Percentiles rank a stretch among this genome's conserved stretches.
phyloP scores from a whole-genome alignment of 2,113 vertebrate species.

The Siniperca chuatsi region DNA sequence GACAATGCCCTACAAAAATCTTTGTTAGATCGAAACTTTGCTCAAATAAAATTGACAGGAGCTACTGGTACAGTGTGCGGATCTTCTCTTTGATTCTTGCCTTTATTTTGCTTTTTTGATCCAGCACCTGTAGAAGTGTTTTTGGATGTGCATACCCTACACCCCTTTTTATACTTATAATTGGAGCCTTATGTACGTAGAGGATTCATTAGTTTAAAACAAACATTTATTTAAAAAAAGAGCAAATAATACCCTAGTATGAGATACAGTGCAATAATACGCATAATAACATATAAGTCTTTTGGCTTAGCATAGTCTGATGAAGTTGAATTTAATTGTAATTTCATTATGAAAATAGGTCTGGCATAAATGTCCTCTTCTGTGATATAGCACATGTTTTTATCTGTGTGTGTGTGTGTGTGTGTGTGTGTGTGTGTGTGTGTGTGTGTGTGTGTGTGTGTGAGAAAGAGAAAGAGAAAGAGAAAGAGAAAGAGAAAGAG shows the following conservation, averaged over 20 bases:
- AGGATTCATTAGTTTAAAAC: background rate
- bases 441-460: background rate
- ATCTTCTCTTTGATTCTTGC: too few species aligned
- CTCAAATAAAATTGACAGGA: too few species aligned
- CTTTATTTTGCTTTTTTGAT: too few species aligned
- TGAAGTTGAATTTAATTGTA: background rate
- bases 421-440: background rate
- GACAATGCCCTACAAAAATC: background rate
- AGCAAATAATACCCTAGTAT: background rate
- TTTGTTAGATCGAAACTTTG: too few species aligned
- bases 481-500: too few species aligned
- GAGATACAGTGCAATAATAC: background rate
- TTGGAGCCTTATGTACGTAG: background rate
- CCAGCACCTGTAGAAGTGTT: too few species aligned
- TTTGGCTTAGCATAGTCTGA: background rate
- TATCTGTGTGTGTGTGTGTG: background rate
- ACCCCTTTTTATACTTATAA: background rate
- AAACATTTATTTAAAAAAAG: background rate
- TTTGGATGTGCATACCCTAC: too few species aligned
- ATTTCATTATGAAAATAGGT: background rate
- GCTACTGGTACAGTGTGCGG: too few species aligned
- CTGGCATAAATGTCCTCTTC: background rate
- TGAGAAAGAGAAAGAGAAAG: background rate
- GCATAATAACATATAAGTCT: background rate
- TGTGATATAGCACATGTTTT: slow-evolving; percentile 3